Percentiles rank a stretch among this genome's conserved stretches.
Evolutionary conservation across 1,140 invertebrate genomes (phyloP).

Genomic region (Rhopalosiphum maidis): DNA sequence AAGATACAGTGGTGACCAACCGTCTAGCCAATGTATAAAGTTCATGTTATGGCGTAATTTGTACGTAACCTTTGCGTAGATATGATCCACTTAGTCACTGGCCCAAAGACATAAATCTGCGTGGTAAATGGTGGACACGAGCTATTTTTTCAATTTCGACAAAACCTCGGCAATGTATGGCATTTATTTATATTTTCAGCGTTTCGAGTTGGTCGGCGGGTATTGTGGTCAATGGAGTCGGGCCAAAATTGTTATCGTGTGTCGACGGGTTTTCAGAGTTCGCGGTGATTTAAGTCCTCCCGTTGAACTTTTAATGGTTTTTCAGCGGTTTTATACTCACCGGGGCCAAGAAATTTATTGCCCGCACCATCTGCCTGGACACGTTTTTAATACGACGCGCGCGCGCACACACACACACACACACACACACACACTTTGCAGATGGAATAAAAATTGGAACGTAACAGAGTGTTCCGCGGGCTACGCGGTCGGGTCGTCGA

Average conservation of each 20-base stretch:
- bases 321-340: conserved; percentile 40
- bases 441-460: neutral
- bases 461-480: neutral
- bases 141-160: conserved; percentile 22
- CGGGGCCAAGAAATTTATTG: conserved; percentile 48
- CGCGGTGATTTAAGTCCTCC: conserved; percentile 54
- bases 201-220: conserved; percentile 5
- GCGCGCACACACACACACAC: neutral
- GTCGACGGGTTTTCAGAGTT: conserved; percentile 42
- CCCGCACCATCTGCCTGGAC: conserved; percentile 9
- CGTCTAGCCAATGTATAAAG: neutral
- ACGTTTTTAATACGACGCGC: conserved; percentile 47
- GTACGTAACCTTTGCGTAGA: neutral
- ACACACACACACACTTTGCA: neutral
- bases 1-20: neutral
- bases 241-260: conserved; percentile 56
- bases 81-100: conserved; percentile 27
- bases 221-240: conserved; percentile 47
- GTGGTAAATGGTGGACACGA: neutral
- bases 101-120: neutral
- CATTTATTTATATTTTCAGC: conserved; percentile 27
- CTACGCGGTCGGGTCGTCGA: no score
- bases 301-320: conserved; percentile 57
- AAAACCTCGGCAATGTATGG: neutral
- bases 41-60: neutral